Evolutionary conservation across 2,797 vertebrate species (phyloP).

Genomic region (Manis pentadactyla): DNA sequence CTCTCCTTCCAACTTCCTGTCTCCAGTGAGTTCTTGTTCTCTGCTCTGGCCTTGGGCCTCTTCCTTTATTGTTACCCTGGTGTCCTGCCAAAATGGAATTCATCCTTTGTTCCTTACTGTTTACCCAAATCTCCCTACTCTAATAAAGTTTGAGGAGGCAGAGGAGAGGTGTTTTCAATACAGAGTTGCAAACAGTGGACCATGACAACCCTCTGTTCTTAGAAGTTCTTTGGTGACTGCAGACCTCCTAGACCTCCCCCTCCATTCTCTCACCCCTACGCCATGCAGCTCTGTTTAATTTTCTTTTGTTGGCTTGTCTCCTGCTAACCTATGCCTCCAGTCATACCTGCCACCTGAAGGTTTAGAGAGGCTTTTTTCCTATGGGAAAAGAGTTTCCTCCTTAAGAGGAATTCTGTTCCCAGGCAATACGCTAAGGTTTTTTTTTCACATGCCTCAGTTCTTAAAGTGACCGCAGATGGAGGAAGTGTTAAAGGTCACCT

Average conservation of each 20-base stretch:
- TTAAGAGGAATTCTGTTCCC: neutral
- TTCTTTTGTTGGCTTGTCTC: neutral
- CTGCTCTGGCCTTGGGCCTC: neutral
- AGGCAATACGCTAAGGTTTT: neutral
- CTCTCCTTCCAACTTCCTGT: neutral
- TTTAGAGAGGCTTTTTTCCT: neutral
- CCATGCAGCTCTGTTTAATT: too few relatives aligned
- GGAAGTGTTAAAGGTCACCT: neutral
- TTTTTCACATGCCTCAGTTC: neutral
- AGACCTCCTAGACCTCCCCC: neutral
- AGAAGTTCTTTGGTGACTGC: neutral
- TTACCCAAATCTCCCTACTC: neutral
- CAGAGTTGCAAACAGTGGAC: neutral
- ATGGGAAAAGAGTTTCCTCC: neutral
- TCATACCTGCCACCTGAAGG: neutral
- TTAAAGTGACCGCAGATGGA: neutral
- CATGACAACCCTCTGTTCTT: neutral
- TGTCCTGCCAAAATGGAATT: neutral
- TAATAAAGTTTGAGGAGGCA: neutral
- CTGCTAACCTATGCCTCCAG: neutral
- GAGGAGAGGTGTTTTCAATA: neutral
- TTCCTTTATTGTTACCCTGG: neutral
- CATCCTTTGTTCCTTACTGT: neutral
- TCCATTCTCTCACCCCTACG: neutral
- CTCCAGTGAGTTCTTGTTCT: neutral